Conservation (phyloP, 2,888 invertebrate genomes). For the Drosophila affinis region DNA sequence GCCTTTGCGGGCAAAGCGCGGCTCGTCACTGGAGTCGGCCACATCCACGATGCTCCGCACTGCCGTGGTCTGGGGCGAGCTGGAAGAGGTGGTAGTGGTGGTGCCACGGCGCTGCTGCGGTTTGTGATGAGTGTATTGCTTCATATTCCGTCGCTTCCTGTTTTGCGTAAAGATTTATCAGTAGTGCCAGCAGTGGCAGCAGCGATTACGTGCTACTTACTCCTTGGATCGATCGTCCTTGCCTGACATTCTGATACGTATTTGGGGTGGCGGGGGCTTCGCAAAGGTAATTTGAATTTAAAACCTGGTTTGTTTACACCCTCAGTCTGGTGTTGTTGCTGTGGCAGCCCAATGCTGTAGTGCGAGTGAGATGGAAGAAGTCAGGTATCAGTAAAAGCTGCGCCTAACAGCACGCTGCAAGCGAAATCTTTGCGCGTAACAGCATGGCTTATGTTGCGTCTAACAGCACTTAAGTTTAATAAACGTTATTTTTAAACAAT, state of each 20-base stretch:
- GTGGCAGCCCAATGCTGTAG: background rate
- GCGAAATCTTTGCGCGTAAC: background rate
- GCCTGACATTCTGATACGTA: slow-evolving; percentile 63
- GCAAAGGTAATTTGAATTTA: slow-evolving; percentile 4
- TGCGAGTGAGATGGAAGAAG: background rate
- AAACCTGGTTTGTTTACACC: slow-evolving; percentile 33
- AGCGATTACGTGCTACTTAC: slow-evolving; percentile 67
- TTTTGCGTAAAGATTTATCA: background rate
- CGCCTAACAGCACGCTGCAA: no score
- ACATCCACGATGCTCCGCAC: slow-evolving; percentile 81
- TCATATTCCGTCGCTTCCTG: slow-evolving; percentile 81
- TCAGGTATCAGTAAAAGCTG: no score
- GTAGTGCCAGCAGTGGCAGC: background rate
- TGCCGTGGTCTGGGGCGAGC: slow-evolving; percentile 68
- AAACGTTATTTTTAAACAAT: no score
- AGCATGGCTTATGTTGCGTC: background rate
- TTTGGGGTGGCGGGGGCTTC: slow-evolving; percentile 10
- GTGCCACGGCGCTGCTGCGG: slow-evolving; percentile 47
- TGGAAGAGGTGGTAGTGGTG: slow-evolving; percentile 70
- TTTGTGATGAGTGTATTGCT: slow-evolving; percentile 66
- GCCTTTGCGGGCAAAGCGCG: slow-evolving; percentile 71
- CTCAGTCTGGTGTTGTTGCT: slow-evolving; percentile 24
- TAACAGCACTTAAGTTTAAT: no score
- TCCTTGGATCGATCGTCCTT: slow-evolving; percentile 82
- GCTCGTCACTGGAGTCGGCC: slow-evolving; percentile 82